Conservation (phyloP, 2,888 invertebrate species). For the Anarsia innoxiella region DNA sequence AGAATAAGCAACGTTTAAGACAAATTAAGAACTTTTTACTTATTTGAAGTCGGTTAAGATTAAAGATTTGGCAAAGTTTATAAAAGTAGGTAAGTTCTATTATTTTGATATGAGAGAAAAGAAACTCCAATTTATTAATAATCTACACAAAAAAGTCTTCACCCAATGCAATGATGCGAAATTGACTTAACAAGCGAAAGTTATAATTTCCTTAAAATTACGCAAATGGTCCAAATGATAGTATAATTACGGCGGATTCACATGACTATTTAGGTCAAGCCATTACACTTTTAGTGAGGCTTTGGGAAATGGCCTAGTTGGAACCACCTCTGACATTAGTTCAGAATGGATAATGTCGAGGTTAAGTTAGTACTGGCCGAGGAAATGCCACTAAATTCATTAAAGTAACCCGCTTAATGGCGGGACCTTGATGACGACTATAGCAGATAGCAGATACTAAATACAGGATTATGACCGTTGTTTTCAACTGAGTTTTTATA, state of each 20-base stretch:
- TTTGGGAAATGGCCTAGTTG: constrained; percentile 27
- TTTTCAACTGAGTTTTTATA: too few species aligned
- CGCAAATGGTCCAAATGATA: constrained; percentile 23
- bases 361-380: constrained; percentile 27
- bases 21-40: too few species aligned
- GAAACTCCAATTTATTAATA: too few species aligned
- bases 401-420: constrained; percentile 29
- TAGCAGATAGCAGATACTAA: neutral
- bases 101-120: too few species aligned
- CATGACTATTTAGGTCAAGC: constrained; percentile 38
- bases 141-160: too few species aligned
- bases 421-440: constrained; percentile 33
- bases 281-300: constrained; percentile 29
- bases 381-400: constrained; percentile 30
- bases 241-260: constrained; percentile 36
- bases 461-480: too few species aligned
- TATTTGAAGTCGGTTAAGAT: too few species aligned
- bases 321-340: constrained; percentile 43
- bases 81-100: too few species aligned
- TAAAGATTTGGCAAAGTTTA: too few species aligned
- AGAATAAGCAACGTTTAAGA: too few species aligned
- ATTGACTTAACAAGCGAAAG: constrained; percentile 19
- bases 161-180: too few species aligned
- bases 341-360: constrained; percentile 36
- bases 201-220: constrained; percentile 29